Base-by-base conservation (phyloP, 2,888 invertebrate genomes). In the Melinaea marsaeus region DNA sequence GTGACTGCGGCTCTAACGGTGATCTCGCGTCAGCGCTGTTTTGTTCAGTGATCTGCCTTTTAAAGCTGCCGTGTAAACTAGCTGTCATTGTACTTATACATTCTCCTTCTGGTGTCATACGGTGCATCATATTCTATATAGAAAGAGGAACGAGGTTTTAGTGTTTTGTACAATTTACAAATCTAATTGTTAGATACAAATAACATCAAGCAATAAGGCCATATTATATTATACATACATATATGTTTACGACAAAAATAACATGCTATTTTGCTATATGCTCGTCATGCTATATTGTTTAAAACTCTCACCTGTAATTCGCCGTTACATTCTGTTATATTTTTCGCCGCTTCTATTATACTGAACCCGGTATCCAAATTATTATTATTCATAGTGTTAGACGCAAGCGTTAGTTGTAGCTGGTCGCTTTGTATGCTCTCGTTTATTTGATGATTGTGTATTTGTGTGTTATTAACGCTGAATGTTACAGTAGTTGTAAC, bases 401-500 rank as follows among this genome's bases (percentile, higher is more conserved):
- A 88, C 74, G 89, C 85, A 88, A 90, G 88, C 85, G 90, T 90
- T 90, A 90, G 83, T 89, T 90, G 90, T 77, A 89, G 80, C 74
- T 84, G 84, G 71, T 91, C 88, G 71, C 83, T 89, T 75, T 87
- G 84, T 76, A 90, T 86, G 78, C 81, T 82, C 76, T 90, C 85
- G 77, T 89, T 85, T 81, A 88, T 86, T 84, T 91, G 85, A 77
- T 93, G 92, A 69, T 88, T 90, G 75, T 88, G 90, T 74, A 88
- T 84, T 80, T 90, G 88, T 64, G 88, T 86, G 77, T 92, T 91
- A 86, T 94, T 94, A 73, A 96, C 94, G 74, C 94, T 95, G 81
- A 96, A 95, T 22, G 95, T 95, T 57, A 96, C 95, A n/a, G 95
- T 95, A n/a, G 96, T 95, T 57, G 96, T 95, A 58, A 96, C 95